Base-by-base conservation (phyloP, 2,888 invertebrate genomes). In the Protonemura montana region DNA sequence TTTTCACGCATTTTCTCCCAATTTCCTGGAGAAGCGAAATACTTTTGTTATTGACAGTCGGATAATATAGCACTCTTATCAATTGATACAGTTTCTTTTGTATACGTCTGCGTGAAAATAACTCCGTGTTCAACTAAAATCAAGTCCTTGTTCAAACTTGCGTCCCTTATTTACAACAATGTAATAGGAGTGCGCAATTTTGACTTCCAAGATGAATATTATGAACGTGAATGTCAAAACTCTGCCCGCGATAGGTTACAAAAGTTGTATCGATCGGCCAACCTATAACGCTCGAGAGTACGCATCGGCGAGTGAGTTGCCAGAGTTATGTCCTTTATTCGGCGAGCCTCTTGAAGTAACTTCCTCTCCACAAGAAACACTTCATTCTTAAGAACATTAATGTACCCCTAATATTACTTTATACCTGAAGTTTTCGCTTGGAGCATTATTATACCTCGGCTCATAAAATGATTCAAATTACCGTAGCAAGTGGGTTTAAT, bases 381-480 rank as follows among this genome's bases (percentile, higher is more conserved):
- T 78, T 78, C 26, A 78, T 78, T 27, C 78, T 26, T 27, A 7
- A 26, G 78, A 78, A 28, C 78, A 28, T 78, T 27, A 78, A 13
- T 78, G n/a, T 81, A 81, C 26, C 81, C 30, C 30, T 29, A 30
- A 28, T 28, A 81, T 81, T 81, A 81, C 81, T 28, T 83, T 28
- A 35, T 35, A 83, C 83, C 83, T 83, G 83, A 83, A 83, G 83
- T 83, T 83, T 59, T 25, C 25, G 30, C 6, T 16, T 28, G 30
- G 30, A 28, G 30, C 81, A 81, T n/a, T 83, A 83, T 76, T 76
- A 76, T 76, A 13, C 27, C 84, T 76, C 84, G 76, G 28, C 42
- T 84, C 84, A 84, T 84, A 84, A 84, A 84, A n/a, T 59, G 29
- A 84, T 84, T 76, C 76, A 59, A 84, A 84, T 76, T 84, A n/a